Percentiles rank a stretch among this genome's conserved stretches.
phyloP scores from a whole-genome alignment of 2,888 invertebrate genomes.

The Euzophera pinguis region DNA sequence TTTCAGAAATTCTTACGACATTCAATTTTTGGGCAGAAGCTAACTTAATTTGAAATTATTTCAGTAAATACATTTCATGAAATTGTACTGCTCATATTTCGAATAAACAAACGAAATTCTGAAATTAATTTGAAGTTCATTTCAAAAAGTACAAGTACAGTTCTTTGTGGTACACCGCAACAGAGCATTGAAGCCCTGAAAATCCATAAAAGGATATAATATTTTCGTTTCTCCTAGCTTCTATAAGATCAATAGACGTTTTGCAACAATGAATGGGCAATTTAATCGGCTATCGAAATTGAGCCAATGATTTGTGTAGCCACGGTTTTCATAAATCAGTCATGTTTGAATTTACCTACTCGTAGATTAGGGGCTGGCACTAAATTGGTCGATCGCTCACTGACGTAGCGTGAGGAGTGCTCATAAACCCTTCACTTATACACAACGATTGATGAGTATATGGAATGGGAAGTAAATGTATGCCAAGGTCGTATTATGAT shows the following conservation, averaged over 20 bases:
- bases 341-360: constrained; percentile 7
- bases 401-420: constrained; percentile 3
- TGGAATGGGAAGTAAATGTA: neutral
- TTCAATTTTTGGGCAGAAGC: too few species aligned
- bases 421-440: constrained; percentile 9
- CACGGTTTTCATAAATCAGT: constrained; percentile 8
- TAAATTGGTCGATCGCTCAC: constrained; percentile 11
- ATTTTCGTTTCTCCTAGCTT: neutral
- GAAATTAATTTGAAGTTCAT: too few species aligned
- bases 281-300: neutral
- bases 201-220: neutral
- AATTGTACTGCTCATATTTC: too few species aligned
- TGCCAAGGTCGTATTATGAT: neutral
- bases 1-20: too few species aligned
- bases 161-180: too few species aligned
- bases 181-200: too few species aligned
- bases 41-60: too few species aligned
- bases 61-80: too few species aligned
- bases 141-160: too few species aligned
- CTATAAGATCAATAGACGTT: neutral
- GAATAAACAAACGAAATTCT: too few species aligned
- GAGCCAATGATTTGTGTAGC: neutral
- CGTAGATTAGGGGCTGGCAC: constrained; percentile 8
- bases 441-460: constrained; percentile 8
- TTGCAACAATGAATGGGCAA: neutral